Evolutionary conservation across 2,888 invertebrate genomes (phyloP).

Genomic region (Aquatica leii): DNA sequence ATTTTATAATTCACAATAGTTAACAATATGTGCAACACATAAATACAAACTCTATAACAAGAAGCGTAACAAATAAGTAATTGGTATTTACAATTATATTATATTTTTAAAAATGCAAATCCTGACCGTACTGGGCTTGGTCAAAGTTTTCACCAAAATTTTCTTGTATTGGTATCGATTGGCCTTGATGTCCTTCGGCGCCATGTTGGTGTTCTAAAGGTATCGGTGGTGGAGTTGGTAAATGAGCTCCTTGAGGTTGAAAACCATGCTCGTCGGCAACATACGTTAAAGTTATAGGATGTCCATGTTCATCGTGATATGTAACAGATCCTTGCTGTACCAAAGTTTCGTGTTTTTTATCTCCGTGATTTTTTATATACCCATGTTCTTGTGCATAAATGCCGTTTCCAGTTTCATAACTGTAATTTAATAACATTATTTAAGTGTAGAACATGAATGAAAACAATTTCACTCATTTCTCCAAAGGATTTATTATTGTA

Average conservation of each 20-base stretch:
- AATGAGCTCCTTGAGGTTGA: constrained; percentile 70
- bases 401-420: constrained; percentile 79
- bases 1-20: too few species aligned
- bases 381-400: constrained; percentile 76
- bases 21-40: too few species aligned
- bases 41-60: too few species aligned
- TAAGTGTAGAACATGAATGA: too few species aligned
- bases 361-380: constrained; percentile 74
- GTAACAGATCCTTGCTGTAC: constrained; percentile 74
- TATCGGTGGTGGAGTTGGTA: constrained; percentile 84
- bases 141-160: background rate
- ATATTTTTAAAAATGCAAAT: too few species aligned
- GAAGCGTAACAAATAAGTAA: too few species aligned
- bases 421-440: constrained; percentile 48
- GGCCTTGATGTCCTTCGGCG: constrained; percentile 60
- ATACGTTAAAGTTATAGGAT: constrained; percentile 70
- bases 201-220: constrained; percentile 76
- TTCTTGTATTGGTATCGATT: background rate
- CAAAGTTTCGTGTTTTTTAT: constrained; percentile 71
- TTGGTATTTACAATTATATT: too few species aligned
- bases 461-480: constrained; percentile 3
- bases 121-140: background rate
- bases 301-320: constrained; percentile 79
- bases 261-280: constrained; percentile 78
- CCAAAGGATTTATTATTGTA: constrained; percentile 3